Base-by-base conservation (phyloP, 2,113 vertebrate genomes). In the Xiphias gladius region DNA sequence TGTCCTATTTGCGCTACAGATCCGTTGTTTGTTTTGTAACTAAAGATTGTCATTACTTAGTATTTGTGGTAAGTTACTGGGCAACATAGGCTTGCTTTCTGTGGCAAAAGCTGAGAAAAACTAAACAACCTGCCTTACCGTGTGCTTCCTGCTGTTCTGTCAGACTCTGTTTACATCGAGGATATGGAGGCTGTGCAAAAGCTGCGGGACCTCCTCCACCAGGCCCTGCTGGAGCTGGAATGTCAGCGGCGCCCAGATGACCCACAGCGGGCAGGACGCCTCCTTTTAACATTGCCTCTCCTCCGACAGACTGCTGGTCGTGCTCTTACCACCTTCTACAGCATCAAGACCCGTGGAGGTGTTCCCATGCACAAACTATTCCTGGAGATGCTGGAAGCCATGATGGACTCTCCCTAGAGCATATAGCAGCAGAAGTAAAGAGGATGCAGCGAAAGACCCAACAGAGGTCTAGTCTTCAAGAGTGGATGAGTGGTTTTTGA, bases 311-410 rank as follows among this genome's bases (percentile, higher is more conserved):
- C 97, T 12, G 97, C 97, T 0, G 96, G 96, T 72, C 96, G 97
- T 16, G 97, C 97, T 77, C 95, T 97, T 65, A 96, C 95, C 86
- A 97, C 97, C 65, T 98, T 98, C 94, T 97, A 97, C 79, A 96
- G 96, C 91, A 96, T 98, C 91, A 97, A 97, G 91, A 96, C 96
- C 88, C 97, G 97, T 10, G 97, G 97, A 32, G 96, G 97, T 22
- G 96, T 97, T 62, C 97, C 97, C 91, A 98, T 98, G 97, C 97
- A 98, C 95, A 98, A 98, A 96, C 95, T 98, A 66, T 98, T 98
- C 90, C 89, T 98, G 92, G 97, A 98, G 94, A 98, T 98, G 97
- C 95, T 98, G 76, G 97, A 98, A 93, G 97, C 97, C 93, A 98
- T 97, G 97, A 97, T 98, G 97, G 97, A 98, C 94, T 98, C 95